A percentile compares a stretch with the other conserved stretches of the same genome.
Conservation (phyloP, 2,888 invertebrate species). For the Willowsia nigromaculata region DNA sequence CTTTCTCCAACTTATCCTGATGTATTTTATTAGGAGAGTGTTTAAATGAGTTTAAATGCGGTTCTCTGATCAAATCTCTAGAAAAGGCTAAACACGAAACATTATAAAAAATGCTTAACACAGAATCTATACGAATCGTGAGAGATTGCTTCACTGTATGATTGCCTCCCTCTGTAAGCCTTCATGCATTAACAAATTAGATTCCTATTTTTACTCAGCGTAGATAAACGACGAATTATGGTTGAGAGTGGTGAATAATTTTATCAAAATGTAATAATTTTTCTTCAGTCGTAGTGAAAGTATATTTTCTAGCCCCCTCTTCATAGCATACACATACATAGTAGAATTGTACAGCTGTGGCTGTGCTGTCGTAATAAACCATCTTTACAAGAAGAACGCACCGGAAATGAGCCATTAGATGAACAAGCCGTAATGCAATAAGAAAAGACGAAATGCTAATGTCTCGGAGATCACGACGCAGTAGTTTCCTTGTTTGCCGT, state of each 20-base stretch:
- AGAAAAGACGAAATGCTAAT: neutral
- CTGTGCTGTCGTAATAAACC: neutral
- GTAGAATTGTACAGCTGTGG: neutral
- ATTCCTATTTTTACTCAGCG: neutral
- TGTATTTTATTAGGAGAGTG: neutral
- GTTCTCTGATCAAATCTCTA: neutral
- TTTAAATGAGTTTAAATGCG: neutral
- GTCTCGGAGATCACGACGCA: neutral
- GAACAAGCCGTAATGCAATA: conserved; percentile 30
- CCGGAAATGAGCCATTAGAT: conserved; percentile 63
- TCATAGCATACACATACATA: neutral
- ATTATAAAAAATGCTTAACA: no score
- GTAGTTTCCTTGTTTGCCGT: conserved; percentile 28
- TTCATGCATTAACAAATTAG: neutral
- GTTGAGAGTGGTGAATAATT: neutral
- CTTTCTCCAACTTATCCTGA: neutral
- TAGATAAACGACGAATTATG: neutral
- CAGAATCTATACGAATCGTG: neutral
- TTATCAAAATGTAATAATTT: neutral
- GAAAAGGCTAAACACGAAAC: neutral
- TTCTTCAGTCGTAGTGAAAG: neutral
- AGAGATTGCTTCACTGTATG: neutral
- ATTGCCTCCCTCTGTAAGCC: neutral
- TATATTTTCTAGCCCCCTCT: neutral
- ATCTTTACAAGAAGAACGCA: conserved; percentile 2